Percentiles rank a stretch among this genome's conserved stretches.
These are phyloP conservation scores for Eulemur rubriventer DNA, from an alignment of 2,797 vertebrate genomes.

Conservation along the genomic window DNA sequence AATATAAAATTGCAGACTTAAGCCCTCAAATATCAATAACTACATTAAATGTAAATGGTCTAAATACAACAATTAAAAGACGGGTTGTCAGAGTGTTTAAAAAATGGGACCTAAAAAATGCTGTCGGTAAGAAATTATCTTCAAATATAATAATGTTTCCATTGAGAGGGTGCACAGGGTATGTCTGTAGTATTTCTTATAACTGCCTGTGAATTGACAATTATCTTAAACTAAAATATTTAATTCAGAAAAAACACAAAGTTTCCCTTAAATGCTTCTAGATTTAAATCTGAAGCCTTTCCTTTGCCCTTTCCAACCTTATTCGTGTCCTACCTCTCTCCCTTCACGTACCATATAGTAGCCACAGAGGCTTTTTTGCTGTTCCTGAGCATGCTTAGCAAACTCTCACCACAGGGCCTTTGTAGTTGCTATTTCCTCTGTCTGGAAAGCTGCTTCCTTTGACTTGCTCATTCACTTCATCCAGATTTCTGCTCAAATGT, in stretches of 20 bases:
- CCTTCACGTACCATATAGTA: accelerated
- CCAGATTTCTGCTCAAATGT: neutral
- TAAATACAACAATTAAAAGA: neutral
- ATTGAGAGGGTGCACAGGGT: neutral
- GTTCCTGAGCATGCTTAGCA: neutral
- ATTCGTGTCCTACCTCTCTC: neutral
- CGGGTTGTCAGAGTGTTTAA: neutral
- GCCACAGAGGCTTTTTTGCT: neutral
- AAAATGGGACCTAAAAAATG: neutral
- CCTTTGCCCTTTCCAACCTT: neutral
- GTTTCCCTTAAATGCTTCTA: neutral
- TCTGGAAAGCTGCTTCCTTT: neutral
- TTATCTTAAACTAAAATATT: neutral
- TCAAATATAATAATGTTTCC: neutral
- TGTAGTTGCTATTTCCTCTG: neutral
- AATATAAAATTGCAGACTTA: neutral
- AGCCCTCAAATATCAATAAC: neutral
- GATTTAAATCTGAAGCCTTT: neutral
- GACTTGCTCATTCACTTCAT: neutral
- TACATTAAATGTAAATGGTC: slow-evolving; percentile 28
- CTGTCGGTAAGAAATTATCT: neutral
- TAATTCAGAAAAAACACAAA: neutral
- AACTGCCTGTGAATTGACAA: neutral
- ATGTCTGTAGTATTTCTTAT: neutral
- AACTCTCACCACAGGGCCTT: neutral